These are phyloP conservation scores for Phasia obesa DNA, from an alignment of 2,888 invertebrate species.

Conservation along the genomic window DNA sequence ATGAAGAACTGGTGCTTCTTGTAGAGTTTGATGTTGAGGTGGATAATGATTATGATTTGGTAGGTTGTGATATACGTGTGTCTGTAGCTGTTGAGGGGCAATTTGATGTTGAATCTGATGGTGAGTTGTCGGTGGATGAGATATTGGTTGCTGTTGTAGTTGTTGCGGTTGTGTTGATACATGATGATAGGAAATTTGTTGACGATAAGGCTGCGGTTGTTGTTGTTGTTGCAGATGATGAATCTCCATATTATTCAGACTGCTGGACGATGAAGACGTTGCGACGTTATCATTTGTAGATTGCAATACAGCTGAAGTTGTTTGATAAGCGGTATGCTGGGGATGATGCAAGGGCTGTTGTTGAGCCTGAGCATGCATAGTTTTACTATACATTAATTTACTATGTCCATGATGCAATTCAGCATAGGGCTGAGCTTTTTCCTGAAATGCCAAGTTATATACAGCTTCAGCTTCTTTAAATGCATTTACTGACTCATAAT, in stretches of 20 bases:
- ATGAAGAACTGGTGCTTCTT: slow-evolving; percentile 52
- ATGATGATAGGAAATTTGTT: slow-evolving; percentile 60
- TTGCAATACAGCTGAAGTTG: slow-evolving; percentile 26
- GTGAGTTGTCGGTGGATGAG: slow-evolving; percentile 41
- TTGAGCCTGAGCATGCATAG: slow-evolving; percentile 82
- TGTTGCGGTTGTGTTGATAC: slow-evolving; percentile 54
- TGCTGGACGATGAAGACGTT: slow-evolving; percentile 3
- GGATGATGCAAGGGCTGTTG: slow-evolving; percentile 72
- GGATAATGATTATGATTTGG: slow-evolving; percentile 52
- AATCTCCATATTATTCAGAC: slow-evolving; percentile 41
- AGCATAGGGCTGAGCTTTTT: slow-evolving; percentile 90
- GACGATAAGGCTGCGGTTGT: slow-evolving; percentile 50
- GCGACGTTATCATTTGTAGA: slow-evolving; percentile 13
- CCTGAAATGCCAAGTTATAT: slow-evolving; percentile 89
- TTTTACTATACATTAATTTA: slow-evolving; percentile 87
- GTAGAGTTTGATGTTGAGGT: slow-evolving; percentile 50
- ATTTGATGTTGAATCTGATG: slow-evolving; percentile 47
- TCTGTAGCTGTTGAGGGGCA: slow-evolving; percentile 34
- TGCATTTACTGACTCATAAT: slow-evolving; percentile 91
- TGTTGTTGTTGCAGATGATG: slow-evolving; percentile 49
- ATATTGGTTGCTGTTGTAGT: slow-evolving; percentile 41
- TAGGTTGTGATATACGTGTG: slow-evolving; percentile 62
- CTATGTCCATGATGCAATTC: slow-evolving; percentile 89
- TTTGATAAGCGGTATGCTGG: slow-evolving; percentile 61
- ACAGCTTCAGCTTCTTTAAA: slow-evolving; percentile 92